Evolutionary conservation across 2,888 invertebrate species (phyloP), one percentile per base, ranked within the genome.

Genomic region (Drosophila antonietae): DNA sequence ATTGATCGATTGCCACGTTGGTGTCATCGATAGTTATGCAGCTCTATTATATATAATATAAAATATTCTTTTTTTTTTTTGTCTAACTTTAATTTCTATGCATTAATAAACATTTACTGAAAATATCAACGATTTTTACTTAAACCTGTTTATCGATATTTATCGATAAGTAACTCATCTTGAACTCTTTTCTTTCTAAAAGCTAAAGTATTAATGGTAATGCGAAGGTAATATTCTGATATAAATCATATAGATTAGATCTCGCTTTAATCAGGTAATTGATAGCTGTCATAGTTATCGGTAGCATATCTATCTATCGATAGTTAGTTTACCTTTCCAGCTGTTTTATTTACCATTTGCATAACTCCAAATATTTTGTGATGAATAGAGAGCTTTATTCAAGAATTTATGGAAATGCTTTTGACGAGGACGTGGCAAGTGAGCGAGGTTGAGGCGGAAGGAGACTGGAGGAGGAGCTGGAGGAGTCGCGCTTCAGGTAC

Each of bases 91-190:
- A 56, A 51, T 44, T 37, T 59, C 10, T 59, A 43, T 61, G 47
- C 39, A 44, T 57, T 44, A 77, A 62, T 72, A 67, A 59, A 65
- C 51, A 51, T 69, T 59, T 73, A 49, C 61, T 28, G 12, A 59
- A 70, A 60, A 37, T 47, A 49, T 31, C 18, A 53, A 10, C 20
- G 47, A 53, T n/a, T 20, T 7, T 10, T n/a, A 15, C n/a, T 10
- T n/a, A 2, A 31, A 31, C 1, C 4, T 2, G 20, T 1, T 31
- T 4, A 31, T 31, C 31, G 31, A 49, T 49, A n/a, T 7, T n/a
- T 15, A 39, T 39, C 14, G 37, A 28, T 28, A 28, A 1, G 28
- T 6, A 6, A 0, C 1, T 28, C 28, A 6, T 28, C 0, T 6
- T 28, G 5, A 28, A 28, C 5, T 28, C 28, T 6, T 28, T 28